phyloP scores from a whole-genome alignment of 1,140 invertebrate species.

The Capitella teleta region DNA sequence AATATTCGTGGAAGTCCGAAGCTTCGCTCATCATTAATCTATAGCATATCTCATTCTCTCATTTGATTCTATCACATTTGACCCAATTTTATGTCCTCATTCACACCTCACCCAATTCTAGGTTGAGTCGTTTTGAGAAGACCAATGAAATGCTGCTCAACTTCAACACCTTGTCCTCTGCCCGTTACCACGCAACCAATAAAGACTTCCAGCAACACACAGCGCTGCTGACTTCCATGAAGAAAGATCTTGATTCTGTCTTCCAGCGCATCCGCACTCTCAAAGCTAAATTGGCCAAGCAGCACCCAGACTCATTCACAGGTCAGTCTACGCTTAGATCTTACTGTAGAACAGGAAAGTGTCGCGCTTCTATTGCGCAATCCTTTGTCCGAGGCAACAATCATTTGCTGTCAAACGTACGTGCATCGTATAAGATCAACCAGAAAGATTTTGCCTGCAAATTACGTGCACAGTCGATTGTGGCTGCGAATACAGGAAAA shows the following conservation, averaged over 20 bases:
- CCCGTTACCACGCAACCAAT: conserved; percentile 65
- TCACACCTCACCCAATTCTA: too few species aligned
- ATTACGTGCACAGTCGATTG: too few species aligned
- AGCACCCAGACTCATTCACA: conserved; percentile 75
- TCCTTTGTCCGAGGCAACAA: too few species aligned
- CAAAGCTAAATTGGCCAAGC: conserved; percentile 67
- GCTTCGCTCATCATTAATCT: too few species aligned
- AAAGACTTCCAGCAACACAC: conserved; percentile 83
- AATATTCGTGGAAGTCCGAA: neutral
- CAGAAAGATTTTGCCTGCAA: too few species aligned
- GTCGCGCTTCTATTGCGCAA: too few species aligned
- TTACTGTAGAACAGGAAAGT: too few species aligned
- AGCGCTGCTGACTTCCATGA: conserved; percentile 56
- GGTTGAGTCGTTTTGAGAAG: conserved; percentile 89
- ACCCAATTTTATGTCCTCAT: conserved; percentile 15
- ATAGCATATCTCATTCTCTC: too few species aligned
- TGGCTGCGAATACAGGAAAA: too few species aligned
- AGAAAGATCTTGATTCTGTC: conserved; percentile 52
- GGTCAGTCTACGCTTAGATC: too few species aligned
- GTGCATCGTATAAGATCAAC: too few species aligned
- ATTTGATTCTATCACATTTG: conserved; percentile 12
- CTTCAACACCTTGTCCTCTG: conserved; percentile 75
- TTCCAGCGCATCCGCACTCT: conserved; percentile 50
- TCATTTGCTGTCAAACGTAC: too few species aligned
- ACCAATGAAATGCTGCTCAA: conserved; percentile 95